Conservation (phyloP, 2,113 vertebrate genomes). For the Mormoops blainvillei region DNA sequence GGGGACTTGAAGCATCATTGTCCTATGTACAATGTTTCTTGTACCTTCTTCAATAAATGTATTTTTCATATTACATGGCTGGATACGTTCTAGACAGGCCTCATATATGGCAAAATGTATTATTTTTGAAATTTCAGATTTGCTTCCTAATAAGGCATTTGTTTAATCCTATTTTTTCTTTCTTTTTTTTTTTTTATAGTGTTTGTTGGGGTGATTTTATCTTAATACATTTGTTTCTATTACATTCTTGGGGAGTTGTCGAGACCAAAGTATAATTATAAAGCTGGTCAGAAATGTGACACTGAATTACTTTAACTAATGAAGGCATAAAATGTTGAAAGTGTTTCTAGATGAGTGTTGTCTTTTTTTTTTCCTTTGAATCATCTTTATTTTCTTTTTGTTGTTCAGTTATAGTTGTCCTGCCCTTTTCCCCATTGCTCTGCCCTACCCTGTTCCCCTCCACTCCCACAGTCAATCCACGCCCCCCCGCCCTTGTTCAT, state of each 20-base stretch:
- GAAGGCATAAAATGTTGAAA: not conserved
- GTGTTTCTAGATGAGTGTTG: not conserved
- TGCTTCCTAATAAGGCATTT: not conserved
- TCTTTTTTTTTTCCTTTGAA: too few species aligned
- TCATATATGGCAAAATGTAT: not conserved
- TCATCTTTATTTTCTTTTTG: too few species aligned
- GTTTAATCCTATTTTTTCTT: not conserved
- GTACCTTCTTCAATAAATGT: too few species aligned
- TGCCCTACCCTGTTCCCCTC: too few species aligned
- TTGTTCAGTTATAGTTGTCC: too few species aligned
- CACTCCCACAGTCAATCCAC: too few species aligned
- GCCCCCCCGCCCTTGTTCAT: too few species aligned
- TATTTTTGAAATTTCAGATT: conserved; percentile 34
- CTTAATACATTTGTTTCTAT: not conserved
- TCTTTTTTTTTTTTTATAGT: not conserved
- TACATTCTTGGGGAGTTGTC: not conserved
- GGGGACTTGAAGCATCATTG: too few species aligned
- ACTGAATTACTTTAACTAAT: conserved; percentile 6
- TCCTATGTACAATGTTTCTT: too few species aligned
- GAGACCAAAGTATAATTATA: not conserved
- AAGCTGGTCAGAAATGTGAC: not conserved
- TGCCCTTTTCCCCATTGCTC: too few species aligned
- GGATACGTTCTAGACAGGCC: too few species aligned
- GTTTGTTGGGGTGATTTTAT: not conserved
- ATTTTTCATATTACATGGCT: too few species aligned